Evolutionary conservation across 2,888 invertebrate genomes (phyloP), one percentile per base, ranked within the genome.

Genomic region (Keiferia lycopersicella): DNA sequence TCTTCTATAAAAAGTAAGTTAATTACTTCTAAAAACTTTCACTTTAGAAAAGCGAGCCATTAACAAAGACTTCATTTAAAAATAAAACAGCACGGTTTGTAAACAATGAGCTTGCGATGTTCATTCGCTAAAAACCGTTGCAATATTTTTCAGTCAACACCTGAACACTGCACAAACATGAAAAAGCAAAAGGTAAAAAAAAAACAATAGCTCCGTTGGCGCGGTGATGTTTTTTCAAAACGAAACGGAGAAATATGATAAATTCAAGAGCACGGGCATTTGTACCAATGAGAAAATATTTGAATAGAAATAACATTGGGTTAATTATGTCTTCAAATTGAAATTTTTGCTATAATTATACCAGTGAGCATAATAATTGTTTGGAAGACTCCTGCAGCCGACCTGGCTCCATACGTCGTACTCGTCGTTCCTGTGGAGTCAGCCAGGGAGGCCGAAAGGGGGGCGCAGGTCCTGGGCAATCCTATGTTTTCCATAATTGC

Each of bases 141-240:
- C 79, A 80, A 80, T 81, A 81, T 82, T 81, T 82, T 79, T 74
- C 71, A 78, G 75, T 75, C 79, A 80, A 80, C 81, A 82, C 81
- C 81, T 79, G 76, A 74, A 74, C 72, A 73, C 64, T 71, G 73
- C 67, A 70, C 75, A 74, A 76, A 65, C 64, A 78, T 72, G 45
- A 16, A 7, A 51, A 75, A 68, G 73, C 76, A 69, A 70, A 73
- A 74, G 73, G 75, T 71, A 65, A 74, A 75, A 76, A 73, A 69
- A 67, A 71, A 74, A 61, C 73, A 77, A 77, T 72, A 66, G 71
- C 71, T 66, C 63, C 66, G 67, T 64, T 67, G 71, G 65, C 62
- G 65, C 71, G n/a, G n/a, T 70, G 72, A 77, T 74, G 75, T 60
- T 77, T 79, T 79, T 77, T 12, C 73, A 68, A 71, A 69, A 74